Conservation (phyloP, 2,888 invertebrate species). For the Trimorus sp. region DNA sequence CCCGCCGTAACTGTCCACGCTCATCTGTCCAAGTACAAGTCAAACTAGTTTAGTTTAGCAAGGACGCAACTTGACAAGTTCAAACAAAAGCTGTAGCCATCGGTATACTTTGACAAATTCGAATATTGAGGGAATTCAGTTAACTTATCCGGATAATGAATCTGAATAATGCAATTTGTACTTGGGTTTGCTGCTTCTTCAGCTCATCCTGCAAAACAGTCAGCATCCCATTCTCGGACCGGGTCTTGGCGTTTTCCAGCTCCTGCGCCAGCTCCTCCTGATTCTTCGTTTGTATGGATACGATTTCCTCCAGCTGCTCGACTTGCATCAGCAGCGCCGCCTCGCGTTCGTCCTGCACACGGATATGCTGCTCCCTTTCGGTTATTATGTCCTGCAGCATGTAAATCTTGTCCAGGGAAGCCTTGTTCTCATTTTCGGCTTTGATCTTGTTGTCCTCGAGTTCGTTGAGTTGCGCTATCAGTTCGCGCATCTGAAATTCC, state of each 20-base stretch:
- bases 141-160: too few relatives aligned
- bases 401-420: constrained; percentile 89
- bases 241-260: constrained; percentile 83
- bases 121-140: too few relatives aligned
- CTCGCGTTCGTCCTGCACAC: constrained; percentile 86
- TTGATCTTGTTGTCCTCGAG: constrained; percentile 85
- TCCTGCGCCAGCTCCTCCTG: constrained; percentile 84
- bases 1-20: constrained; percentile 81
- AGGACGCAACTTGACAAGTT: too few relatives aligned
- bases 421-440: constrained; percentile 88
- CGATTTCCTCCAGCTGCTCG: constrained; percentile 83
- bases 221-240: constrained; percentile 82
- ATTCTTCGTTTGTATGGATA: constrained; percentile 83
- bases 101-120: too few relatives aligned
- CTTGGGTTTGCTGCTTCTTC: constrained; percentile 79
- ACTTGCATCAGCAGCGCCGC: constrained; percentile 85
- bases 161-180: too few relatives aligned
- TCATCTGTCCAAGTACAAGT: too few relatives aligned
- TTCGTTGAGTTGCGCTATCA: constrained; percentile 85
- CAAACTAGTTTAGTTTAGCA: too few relatives aligned
- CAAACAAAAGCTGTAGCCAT: too few relatives aligned
- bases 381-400: constrained; percentile 89
- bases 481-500: constrained; percentile 88
- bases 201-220: constrained; percentile 82
- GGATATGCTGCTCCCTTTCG: constrained; percentile 89